These are phyloP conservation scores for Dione juno DNA, from an alignment of 2,888 invertebrate genomes.

Conservation along the genomic window DNA sequence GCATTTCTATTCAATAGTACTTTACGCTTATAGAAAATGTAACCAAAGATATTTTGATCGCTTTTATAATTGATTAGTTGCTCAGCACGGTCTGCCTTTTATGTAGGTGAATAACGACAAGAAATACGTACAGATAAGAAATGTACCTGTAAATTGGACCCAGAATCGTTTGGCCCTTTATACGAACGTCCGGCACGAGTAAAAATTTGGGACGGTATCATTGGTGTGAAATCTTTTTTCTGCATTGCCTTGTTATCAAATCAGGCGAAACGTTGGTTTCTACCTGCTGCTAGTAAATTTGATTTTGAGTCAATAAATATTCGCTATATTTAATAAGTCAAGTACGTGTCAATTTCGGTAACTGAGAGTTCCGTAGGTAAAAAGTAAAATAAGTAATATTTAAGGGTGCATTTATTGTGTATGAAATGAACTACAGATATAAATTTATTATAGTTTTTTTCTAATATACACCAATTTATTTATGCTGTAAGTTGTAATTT, in stretches of 20 bases:
- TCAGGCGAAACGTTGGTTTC: neutral
- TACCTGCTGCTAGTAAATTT: too few species aligned
- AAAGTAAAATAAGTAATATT: too few species aligned
- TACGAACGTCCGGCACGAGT: neutral
- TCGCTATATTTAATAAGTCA: too few species aligned
- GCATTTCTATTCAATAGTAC: neutral
- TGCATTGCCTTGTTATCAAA: neutral
- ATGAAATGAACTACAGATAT: too few species aligned
- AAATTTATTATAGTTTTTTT: too few species aligned
- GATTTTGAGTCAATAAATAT: too few species aligned
- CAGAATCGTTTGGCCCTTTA: neutral
- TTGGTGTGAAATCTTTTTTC: neutral
- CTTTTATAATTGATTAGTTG: conserved; percentile 22
- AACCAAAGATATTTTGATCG: conserved; percentile 5
- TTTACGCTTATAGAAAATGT: neutral
- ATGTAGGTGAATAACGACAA: neutral
- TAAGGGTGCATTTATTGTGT: too few species aligned
- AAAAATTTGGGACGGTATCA: neutral
- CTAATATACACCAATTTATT: too few species aligned
- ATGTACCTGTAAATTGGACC: conserved; percentile 5
- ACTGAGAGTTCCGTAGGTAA: too few species aligned
- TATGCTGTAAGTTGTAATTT: too few species aligned
- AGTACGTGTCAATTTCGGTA: too few species aligned
- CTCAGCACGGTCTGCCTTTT: conserved; percentile 3
- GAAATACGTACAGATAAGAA: neutral